A percentile compares a stretch with the other conserved stretches of the same genome.
phyloP scores from a whole-genome alignment of 2,888 invertebrate genomes.

The Embidobia sp. region DNA sequence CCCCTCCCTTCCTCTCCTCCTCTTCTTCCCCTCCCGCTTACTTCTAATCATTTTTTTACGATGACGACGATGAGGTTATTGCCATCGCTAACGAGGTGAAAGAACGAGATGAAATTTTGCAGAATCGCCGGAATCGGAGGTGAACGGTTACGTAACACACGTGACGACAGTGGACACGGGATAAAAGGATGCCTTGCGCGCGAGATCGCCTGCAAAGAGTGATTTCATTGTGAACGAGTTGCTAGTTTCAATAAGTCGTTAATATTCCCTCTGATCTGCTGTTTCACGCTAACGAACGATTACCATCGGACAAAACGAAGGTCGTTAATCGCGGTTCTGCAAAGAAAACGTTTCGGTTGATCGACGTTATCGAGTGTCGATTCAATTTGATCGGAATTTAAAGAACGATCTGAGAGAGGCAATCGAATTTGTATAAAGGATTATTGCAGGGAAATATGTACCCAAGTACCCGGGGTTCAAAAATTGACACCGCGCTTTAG shows the following conservation, averaged over 20 bases:
- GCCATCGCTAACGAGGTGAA: slow-evolving; percentile 24
- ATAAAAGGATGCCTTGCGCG: neutral
- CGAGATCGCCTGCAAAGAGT: slow-evolving; percentile 1
- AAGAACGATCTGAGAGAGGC: no score
- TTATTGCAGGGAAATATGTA: no score
- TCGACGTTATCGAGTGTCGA: slow-evolving; percentile 34
- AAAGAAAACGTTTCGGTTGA: slow-evolving; percentile 26
- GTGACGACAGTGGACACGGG: neutral
- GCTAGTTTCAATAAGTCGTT: slow-evolving; percentile 21
- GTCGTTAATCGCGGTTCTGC: slow-evolving; percentile 6
- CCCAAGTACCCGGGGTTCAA: no score
- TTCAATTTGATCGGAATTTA: slow-evolving; percentile 34
- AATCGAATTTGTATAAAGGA: no score
- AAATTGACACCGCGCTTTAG: no score
- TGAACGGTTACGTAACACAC: slow-evolving; percentile 21
- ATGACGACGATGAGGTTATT: slow-evolving; percentile 14
- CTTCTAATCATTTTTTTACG: slow-evolving; percentile 4
- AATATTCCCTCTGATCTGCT: slow-evolving; percentile 38
- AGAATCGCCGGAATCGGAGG: slow-evolving; percentile 4
- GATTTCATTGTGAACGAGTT: neutral
- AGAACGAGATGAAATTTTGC: slow-evolving; percentile 29
- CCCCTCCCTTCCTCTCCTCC: neutral
- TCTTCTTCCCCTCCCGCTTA: neutral
- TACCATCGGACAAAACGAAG: slow-evolving; percentile 24
- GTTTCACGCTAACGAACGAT: slow-evolving; percentile 34